Percentiles rank a stretch among this genome's conserved stretches.
Evolutionary conservation across 92 coral and sea anemone genomes (phyloP).

Genomic region (Parazoanthus swiftii): DNA sequence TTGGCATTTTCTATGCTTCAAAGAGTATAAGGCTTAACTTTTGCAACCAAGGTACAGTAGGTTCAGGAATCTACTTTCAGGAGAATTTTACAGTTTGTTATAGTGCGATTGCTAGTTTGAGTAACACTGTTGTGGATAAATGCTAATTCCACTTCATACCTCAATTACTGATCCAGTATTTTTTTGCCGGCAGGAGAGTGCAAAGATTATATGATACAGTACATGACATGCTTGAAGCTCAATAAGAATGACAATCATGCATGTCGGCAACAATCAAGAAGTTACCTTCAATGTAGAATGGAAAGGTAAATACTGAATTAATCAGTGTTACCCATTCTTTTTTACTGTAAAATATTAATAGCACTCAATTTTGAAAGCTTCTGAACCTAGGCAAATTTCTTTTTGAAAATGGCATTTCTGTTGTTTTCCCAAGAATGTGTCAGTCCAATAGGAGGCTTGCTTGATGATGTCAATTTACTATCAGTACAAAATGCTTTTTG

Average conservation of each 20-base stretch:
- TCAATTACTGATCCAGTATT: neutral
- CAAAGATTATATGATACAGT: slow-evolving; percentile 84
- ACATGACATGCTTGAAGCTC: slow-evolving; percentile 84
- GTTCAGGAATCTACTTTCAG: neutral
- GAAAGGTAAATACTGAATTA: slow-evolving; percentile 62
- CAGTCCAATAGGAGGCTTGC: too few species aligned
- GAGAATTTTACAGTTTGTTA: neutral
- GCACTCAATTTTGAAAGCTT: neutral
- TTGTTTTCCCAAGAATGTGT: too few species aligned
- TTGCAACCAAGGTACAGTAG: neutral
- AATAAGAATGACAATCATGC: slow-evolving; percentile 72
- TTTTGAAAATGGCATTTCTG: too few species aligned
- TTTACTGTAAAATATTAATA: neutral
- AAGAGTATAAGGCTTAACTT: neutral
- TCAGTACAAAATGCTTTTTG: too few species aligned
- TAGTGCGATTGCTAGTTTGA: neutral
- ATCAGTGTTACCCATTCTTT: neutral
- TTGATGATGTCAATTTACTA: too few species aligned
- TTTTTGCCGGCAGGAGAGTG: slow-evolving; percentile 78
- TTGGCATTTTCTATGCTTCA: neutral
- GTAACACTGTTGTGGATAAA: neutral
- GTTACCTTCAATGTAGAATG: slow-evolving; percentile 94
- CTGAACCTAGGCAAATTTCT: neutral
- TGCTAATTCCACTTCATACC: neutral
- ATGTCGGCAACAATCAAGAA: slow-evolving; percentile 81